Conservation (phyloP, 2,888 invertebrate genomes). For the Apamea epomidion region DNA sequence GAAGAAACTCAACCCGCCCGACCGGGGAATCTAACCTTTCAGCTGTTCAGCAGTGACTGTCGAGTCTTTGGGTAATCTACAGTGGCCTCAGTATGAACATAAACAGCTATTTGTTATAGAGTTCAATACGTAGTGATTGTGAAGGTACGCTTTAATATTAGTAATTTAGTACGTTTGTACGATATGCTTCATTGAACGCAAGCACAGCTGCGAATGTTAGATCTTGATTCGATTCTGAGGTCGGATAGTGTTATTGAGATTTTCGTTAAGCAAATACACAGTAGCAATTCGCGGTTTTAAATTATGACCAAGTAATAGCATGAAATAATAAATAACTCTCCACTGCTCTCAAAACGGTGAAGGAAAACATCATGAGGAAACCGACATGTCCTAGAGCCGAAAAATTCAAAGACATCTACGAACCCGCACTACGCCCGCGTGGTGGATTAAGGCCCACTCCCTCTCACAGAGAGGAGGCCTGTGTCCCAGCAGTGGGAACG, state of each 20-base stretch:
- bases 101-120: neutral
- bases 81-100: neutral
- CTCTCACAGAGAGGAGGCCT: no score
- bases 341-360: no score
- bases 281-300: constrained; percentile 8
- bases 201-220: constrained; percentile 20
- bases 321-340: neutral
- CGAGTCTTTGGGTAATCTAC: neutral
- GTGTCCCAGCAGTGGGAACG: no score
- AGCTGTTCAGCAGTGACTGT: neutral
- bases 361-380: no score
- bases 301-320: constrained; percentile 5
- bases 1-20: no score
- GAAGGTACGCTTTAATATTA: constrained; percentile 32
- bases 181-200: constrained; percentile 45
- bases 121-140: constrained; percentile 25
- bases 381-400: no score
- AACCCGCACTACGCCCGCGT: no score
- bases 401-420: no score
- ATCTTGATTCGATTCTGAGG: constrained; percentile 34
- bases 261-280: constrained; percentile 10
- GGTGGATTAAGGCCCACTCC: no score
- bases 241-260: constrained; percentile 4
- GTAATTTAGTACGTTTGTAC: constrained; percentile 27
- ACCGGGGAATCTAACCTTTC: no score